Base-by-base conservation (phyloP, 1,140 invertebrate genomes). In the Rhopalosiphum maidis region DNA sequence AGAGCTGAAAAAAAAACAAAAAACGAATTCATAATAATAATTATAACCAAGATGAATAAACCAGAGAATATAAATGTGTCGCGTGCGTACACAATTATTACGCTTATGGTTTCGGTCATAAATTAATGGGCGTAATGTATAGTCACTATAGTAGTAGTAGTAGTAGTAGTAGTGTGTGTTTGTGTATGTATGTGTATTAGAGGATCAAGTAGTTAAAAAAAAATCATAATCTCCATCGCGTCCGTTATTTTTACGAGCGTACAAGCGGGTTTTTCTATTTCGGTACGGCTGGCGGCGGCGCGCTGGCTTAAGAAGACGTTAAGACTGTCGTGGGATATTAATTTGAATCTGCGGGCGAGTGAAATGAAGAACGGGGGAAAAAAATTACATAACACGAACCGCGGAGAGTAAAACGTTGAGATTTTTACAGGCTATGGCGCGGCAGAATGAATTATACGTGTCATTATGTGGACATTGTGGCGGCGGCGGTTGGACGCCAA, bases 1-100 rank as follows among this genome's bases (percentile, higher is more conserved):
- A 99, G 96, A 94, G 98, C 98, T 99, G 96, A 93, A 97, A 86
- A 43, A 41, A 30, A 97, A 95, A 96, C 94, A 96, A 95, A 96
- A 95, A 94, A 86, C 1, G 46, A 94, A 94, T 68, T 30, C 37
- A n/a, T 30, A 68, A 22, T 43, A 54, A 43, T 68, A 54, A 55
- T 89, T 89, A 55, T 90, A 55, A 77, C 60, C 60, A 77, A 77
- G 60, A 77, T 77, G 60, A 77, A 77, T 77, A 77, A 77, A 35
- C 60, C 60, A n/a, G 15, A 77, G 60, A 77, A 77, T 94, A 93
- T 94, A 46, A 89, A 86, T 93, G 30, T 41, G 51, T 46, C 43
- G 25, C 68, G 41, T 48, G 46, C 46, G 37, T 87, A 87, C 86
- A 46, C 46, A 46, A 87, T 87, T 77, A 77, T 77, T 87, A 87